Base-by-base conservation (phyloP, 2,888 invertebrate genomes). In the Cataglyphis altisquamis region DNA sequence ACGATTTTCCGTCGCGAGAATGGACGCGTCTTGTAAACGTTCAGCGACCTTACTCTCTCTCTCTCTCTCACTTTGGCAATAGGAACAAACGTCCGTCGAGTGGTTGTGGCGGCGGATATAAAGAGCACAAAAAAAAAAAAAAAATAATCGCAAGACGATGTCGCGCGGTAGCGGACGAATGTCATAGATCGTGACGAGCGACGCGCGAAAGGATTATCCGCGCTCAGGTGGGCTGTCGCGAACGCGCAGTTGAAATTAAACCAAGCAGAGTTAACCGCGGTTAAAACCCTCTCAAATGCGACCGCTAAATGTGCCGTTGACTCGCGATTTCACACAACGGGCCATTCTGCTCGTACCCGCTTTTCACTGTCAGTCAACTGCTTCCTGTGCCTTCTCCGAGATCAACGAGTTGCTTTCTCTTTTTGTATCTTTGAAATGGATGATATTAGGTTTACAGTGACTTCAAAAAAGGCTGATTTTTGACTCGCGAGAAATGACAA, bases 231-330 rank as follows among this genome's bases (percentile, higher is more conserved):
- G 86, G 85, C 84, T 85, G 87, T 88, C 89, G 86, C 87, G 78
- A 89, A 86, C 83, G 86, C 80, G 55, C 78, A 90, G 90, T 92
- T 92, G 82, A 90, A 91, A 93, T 93, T 92, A 93, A 94, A 92
- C 91, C 92, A 88, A 91, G 92, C 91, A 91, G 89, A 88, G 86
- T 48, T 55, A 64, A 63, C 67, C 84, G 87, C 88, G 90, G 89
- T 90, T 90, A 90, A 48, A 90, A 85, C 60, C 89, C 86, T 77
- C 67, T 90, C 86, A 90, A 90, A 90, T 89, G 90, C 87, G 63
- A 82, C 84, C 83, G 82, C 86, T 82, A 85, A 78, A 80, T 39
- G 77, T 55, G 64, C 55, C 75, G 83, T 67, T 81, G 84, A 72
- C 57, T 48, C 84, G 62, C 80, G 81, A 70, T 63, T 52, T 80